Percentiles rank a stretch among this genome's conserved stretches.
These are phyloP conservation scores for Hermaeophaga mercurialis DNA, from an alignment of 2,888 invertebrate genomes.

Conservation along the genomic window DNA sequence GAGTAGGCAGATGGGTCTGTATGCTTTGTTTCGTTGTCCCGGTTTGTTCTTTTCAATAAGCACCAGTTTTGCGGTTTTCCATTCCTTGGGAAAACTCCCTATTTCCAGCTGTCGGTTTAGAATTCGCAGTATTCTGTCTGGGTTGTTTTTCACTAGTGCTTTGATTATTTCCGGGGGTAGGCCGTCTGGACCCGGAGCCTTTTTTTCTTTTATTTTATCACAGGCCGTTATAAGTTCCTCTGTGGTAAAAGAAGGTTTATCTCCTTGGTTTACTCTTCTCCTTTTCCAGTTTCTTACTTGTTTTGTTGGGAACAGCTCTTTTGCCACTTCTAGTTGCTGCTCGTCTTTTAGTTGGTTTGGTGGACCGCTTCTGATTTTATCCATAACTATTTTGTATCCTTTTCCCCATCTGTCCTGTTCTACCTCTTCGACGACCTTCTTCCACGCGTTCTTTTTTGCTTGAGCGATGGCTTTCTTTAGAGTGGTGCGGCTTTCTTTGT, in stretches of 20 bases:
- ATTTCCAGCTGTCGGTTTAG: background rate
- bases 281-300: background rate
- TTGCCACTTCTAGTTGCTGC: background rate
- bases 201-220: constrained; percentile 8
- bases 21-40: background rate
- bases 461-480: background rate
- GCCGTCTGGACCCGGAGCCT: constrained; percentile 12
- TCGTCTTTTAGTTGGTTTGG: background rate
- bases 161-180: constrained; percentile 10
- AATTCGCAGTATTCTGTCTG: background rate
- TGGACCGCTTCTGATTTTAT: background rate
- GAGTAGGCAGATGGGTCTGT: background rate
- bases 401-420: constrained; percentile 26
- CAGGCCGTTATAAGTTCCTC: constrained; percentile 5
- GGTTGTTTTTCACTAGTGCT: background rate
- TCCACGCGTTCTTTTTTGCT: constrained; percentile 7
- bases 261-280: background rate
- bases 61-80: constrained; percentile 9
- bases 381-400: constrained; percentile 27
- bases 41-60: constrained; percentile 11
- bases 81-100: background rate
- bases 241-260: background rate
- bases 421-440: constrained; percentile 9
- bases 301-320: constrained; percentile 7
- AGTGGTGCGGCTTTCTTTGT: background rate